Conservation (phyloP, 2,113 vertebrate genomes). For the Cromileptes altivelis region DNA sequence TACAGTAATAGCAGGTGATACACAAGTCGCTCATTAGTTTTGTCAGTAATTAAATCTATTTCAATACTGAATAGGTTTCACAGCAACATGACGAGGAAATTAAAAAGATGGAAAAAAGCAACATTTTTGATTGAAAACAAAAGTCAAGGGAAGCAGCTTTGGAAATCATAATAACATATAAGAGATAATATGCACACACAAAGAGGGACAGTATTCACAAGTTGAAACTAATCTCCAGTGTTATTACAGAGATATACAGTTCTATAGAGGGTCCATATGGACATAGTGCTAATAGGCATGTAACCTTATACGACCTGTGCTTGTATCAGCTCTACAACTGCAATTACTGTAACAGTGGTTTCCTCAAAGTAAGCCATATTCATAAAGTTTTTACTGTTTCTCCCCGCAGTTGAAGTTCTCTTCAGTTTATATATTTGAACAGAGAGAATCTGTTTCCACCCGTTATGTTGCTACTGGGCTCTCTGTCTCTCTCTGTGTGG, state of each 20-base stretch:
- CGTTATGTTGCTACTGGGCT: conserved; percentile 36
- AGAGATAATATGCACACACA: background rate
- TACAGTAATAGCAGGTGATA: background rate
- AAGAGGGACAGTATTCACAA: background rate
- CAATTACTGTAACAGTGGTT: conserved; percentile 29
- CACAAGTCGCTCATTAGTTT: background rate
- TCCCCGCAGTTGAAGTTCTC: conserved; percentile 21
- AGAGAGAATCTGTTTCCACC: conserved; percentile 59
- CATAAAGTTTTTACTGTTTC: conserved; percentile 27
- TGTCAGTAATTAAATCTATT: background rate
- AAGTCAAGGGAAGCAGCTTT: background rate
- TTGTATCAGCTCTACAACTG: conserved; percentile 1
- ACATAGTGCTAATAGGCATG: background rate
- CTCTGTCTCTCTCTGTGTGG: background rate
- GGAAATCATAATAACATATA: background rate
- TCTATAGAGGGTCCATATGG: background rate
- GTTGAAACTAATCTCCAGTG: background rate
- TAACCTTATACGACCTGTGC: background rate
- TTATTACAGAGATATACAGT: background rate
- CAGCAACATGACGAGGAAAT: background rate
- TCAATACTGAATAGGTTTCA: background rate
- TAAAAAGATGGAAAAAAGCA: background rate
- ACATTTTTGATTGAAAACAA: background rate
- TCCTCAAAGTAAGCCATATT: conserved; percentile 26
- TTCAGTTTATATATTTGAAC: conserved; percentile 57